Percentiles rank a stretch among this genome's conserved stretches.
phyloP scores from a whole-genome alignment of 2,113 vertebrate species.

The Tragelaphus scriptus region DNA sequence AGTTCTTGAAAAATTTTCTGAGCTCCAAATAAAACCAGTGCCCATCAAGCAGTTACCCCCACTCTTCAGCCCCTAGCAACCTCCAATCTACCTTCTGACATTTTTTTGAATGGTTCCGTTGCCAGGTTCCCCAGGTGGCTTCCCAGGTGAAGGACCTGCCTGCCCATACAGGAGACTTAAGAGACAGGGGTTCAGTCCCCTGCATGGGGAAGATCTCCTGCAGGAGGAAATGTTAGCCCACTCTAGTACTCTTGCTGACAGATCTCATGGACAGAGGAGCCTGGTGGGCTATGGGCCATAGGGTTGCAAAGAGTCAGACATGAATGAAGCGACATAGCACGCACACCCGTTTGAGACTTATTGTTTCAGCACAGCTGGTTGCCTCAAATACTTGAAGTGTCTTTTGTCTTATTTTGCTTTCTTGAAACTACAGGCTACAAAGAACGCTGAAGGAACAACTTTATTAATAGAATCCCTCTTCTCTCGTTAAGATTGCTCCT shows the following conservation, averaged over 20 bases:
- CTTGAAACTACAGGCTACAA: not conserved
- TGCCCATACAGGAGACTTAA: not conserved
- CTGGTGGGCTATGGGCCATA: not conserved
- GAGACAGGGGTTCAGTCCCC: not conserved
- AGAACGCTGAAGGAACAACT: not conserved
- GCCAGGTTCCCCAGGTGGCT: not conserved
- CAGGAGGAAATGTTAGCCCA: not conserved
- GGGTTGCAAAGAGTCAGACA: not conserved
- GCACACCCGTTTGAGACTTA: not conserved
- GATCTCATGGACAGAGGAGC: not conserved
- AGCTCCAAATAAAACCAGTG: not conserved
- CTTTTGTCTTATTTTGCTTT: not conserved
- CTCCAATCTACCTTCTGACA: not conserved
- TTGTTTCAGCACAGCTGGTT: not conserved
- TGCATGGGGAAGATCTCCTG: not conserved
- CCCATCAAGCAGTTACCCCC: not conserved
- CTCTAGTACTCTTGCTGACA: not conserved
- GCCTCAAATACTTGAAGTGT: not conserved
- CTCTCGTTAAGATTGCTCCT: not conserved
- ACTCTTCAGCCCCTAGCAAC: not conserved
- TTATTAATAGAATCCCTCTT: not conserved
- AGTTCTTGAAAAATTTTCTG: not conserved
- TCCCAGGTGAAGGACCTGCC: not conserved
- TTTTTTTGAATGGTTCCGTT: not conserved
- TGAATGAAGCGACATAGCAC: not conserved